phyloP scores from a whole-genome alignment of 1,140 invertebrate genomes.

The Hyphantria cunea region DNA sequence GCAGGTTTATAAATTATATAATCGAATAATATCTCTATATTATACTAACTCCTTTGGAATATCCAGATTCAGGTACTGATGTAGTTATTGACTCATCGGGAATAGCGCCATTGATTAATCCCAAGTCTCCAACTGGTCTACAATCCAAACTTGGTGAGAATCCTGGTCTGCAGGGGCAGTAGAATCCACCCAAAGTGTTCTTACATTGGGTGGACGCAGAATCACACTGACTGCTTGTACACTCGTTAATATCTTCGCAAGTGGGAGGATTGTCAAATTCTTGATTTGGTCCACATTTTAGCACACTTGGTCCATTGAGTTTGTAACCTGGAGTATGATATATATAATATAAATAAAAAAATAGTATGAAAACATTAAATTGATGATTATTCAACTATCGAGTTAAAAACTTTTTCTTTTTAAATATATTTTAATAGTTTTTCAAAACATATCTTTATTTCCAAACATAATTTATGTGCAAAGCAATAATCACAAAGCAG shows the following conservation, averaged over 20 bases:
- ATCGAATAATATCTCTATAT: background rate
- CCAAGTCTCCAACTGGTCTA: conserved; percentile 93
- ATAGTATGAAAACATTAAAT: too few species aligned
- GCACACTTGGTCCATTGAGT: conserved; percentile 86
- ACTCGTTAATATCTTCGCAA: conserved; percentile 97
- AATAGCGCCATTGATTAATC: conserved; percentile 93
- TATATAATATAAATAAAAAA: too few species aligned
- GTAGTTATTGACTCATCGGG: conserved; percentile 94
- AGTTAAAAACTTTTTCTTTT: too few species aligned
- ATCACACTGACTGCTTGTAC: conserved; percentile 93
- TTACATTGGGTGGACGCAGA: conserved; percentile 94
- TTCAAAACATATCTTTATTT: too few species aligned
- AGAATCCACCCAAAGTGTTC: conserved; percentile 95
- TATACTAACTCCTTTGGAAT: conserved; percentile 88
- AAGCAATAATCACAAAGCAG: too few species aligned
- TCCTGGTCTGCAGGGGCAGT: conserved; percentile 93
- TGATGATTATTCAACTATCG: too few species aligned
- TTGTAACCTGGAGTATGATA: conserved; percentile 64
- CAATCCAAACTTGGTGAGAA: conserved; percentile 95
- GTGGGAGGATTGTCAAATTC: conserved; percentile 92
- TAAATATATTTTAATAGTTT: too few species aligned
- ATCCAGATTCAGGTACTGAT: conserved; percentile 91
- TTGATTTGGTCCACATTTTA: conserved; percentile 93
- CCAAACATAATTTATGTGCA: too few species aligned
- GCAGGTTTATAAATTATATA: background rate